Evolutionary conservation across 2,797 vertebrate genomes (phyloP).

Genomic region (Peromyscus attwateri): DNA sequence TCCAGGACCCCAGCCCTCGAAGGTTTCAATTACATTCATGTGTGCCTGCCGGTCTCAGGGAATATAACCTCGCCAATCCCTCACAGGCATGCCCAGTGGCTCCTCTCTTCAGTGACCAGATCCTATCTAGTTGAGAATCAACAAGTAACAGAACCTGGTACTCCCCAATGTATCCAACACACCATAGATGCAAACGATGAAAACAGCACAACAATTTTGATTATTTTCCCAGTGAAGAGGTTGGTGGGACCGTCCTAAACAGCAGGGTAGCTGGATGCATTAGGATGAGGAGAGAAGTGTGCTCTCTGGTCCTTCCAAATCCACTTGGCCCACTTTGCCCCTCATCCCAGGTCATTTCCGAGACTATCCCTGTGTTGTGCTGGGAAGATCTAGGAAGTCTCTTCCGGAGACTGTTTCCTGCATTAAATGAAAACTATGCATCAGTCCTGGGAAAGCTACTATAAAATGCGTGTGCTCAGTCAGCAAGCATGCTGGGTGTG

Average conservation of each 20-base stretch:
- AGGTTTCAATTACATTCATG: not conserved
- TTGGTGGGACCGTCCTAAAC: not conserved
- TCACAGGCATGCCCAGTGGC: not conserved
- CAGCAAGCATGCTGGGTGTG: not conserved
- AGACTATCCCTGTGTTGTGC: not conserved
- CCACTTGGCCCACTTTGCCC: not conserved
- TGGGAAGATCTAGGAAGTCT: constrained; percentile 14
- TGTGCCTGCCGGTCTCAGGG: not conserved
- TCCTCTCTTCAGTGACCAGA: not conserved
- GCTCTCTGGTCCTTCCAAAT: not conserved
- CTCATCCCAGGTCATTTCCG: not conserved
- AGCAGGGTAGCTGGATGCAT: not conserved
- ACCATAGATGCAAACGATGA: not conserved
- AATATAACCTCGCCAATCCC: not conserved
- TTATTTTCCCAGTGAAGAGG: not conserved
- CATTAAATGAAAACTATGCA: not conserved
- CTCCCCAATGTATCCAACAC: not conserved
- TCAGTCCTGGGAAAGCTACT: not conserved
- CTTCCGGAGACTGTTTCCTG: not conserved
- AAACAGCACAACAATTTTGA: not conserved
- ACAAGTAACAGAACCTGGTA: not conserved
- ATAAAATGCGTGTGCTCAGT: not conserved
- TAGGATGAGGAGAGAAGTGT: not conserved
- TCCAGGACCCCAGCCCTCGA: not conserved
- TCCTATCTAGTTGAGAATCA: not conserved